Conservation (phyloP, 2,888 invertebrate genomes). For the Xanthia icteritia region DNA sequence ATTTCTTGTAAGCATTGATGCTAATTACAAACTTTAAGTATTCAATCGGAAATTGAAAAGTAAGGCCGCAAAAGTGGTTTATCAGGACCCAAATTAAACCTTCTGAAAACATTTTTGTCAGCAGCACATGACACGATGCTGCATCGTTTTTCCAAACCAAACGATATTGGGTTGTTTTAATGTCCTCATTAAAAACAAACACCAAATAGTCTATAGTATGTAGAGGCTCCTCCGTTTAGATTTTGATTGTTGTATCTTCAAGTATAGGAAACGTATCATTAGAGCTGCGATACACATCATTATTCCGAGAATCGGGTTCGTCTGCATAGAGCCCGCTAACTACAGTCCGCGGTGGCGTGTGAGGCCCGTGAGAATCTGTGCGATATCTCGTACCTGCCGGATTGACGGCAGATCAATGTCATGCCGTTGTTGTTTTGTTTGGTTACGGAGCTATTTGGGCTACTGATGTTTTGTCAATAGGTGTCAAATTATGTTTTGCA, state of each 20-base stretch:
- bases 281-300: constrained; percentile 76
- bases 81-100: background rate
- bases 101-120: background rate
- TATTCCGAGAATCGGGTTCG: constrained; percentile 81
- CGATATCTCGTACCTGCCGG: constrained; percentile 74
- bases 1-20: background rate
- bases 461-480: constrained; percentile 5
- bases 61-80: background rate
- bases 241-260: constrained; percentile 70
- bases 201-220: constrained; percentile 36
- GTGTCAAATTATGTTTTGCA: background rate
- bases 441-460: constrained; percentile 9
- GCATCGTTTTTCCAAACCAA: background rate
- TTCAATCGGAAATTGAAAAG: background rate
- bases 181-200: constrained; percentile 48
- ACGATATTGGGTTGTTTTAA: background rate
- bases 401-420: constrained; percentile 59
- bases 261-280: constrained; percentile 79
- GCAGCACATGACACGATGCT: background rate
- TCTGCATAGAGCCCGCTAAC: constrained; percentile 69
- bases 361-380: constrained; percentile 82
- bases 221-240: constrained; percentile 47
- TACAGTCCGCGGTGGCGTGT: constrained; percentile 70
- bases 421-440: constrained; percentile 42
- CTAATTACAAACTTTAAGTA: background rate